Evolutionary conservation across 1,140 invertebrate genomes (phyloP), one percentile per base, ranked within the genome.

Genomic region (Penaeus vannamei): DNA sequence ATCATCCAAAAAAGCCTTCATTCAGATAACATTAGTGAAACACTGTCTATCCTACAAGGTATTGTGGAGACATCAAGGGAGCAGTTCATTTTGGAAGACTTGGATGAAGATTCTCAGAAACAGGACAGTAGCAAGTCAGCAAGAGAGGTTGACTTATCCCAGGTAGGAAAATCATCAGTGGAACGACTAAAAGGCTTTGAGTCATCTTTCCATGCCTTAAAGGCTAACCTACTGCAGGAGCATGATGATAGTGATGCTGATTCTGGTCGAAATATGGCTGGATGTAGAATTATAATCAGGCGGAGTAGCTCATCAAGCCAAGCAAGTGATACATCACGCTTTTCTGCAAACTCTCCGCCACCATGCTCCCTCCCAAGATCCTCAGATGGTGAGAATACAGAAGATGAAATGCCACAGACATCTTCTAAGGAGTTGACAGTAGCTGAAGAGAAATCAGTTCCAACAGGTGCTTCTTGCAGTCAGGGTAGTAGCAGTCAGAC

Each of bases 221-320:
- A 36, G 32, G 64, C 36, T 3, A 59, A 81, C 80, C n/a, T 72
- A 22, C 23, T 61, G 10, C 59, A 22, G 22, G 22, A 32, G 7
- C 82, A 89, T 14, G 87, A 89, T 23, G 87, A 89, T 42, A 89
- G 87, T 80, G 87, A 89, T 59, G 66, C 64, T 12, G 87, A 89
- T n/a, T 89, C 87, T 10, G n/a, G 60, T 1, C 46, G 22, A 14
- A 86, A 80, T 61, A 62, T 79, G 46, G 42, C 46, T 10, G 26
- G 60, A 4, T 61, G 64, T 42, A 77, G 61, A 26, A 89, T 89
- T n/a, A 72, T 89, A 1, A 53, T 36, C 23, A 69, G 87, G 26
- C 22, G 87, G 14, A 89, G 87, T 61, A 86, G 85, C 76, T 64
- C 85, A 62, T 86, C 85, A 7, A 89, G 87, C 64, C 82, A 82